Base-by-base conservation (phyloP, 2,888 invertebrate genomes). In the Ecliptopera silaceata region DNA sequence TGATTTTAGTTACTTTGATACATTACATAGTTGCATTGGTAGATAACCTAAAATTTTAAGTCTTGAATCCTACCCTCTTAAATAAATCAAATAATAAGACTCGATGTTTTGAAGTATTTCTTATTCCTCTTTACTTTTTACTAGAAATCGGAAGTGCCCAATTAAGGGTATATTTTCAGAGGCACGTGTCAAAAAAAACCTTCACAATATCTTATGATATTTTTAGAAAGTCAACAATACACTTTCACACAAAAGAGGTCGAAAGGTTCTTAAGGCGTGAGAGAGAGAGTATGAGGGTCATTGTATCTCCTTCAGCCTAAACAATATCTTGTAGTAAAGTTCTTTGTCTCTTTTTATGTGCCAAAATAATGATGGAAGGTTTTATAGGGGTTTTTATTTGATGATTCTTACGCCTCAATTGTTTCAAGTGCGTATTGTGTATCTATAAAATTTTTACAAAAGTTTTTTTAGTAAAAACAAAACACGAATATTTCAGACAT, bases 181-280 rank as follows among this genome's bases (percentile, higher is more conserved):
- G 13, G 6, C n/a, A 47, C 34, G 34, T 39, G 39, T 36, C 45
- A 13, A 32, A 44, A 44, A n/a, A 36, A 13, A 36, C 38, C 26
- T 48, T 39, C 18, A 48, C n/a, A 48, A 39, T 34, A 34, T 6
- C 56, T 42, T 34, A 12, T 46, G 44, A 43, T 18, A 39, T 50
- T 59, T 42, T 46, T 31, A 46, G 29, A 59, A 61, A 61, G 41
- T 52, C 41, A 54, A 57, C 55, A 61, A 60, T 63, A 59, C 53
- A 59, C 57, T 45, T 57, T 49, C 20, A 59, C 56, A 71, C 72
- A 69, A 70, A 63, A 59, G 66, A 63, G 64, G 69, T 70, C 68
- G 63, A 66, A 61, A 63, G 53, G 47, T 59, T 20, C 61, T 62
- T n/a, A 49, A 36, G 31, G 53, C 18, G 6, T 13, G 51, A 51